Base-by-base conservation (phyloP, 2,797 vertebrate genomes). In the Myripristis murdjan region DNA sequence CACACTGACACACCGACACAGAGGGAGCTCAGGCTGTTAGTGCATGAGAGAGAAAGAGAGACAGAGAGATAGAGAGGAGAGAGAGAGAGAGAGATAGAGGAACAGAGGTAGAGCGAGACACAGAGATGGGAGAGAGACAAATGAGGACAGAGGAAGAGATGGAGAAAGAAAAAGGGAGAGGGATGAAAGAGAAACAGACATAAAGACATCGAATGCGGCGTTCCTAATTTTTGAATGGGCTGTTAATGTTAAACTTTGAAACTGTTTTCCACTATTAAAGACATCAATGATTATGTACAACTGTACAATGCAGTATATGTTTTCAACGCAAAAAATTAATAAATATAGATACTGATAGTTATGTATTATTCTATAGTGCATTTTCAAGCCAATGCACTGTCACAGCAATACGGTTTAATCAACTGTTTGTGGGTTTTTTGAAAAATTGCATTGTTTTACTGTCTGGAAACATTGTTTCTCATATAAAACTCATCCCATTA, bases 1-100 rank as follows among this genome's bases (percentile, higher is more conserved):
- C 76, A 55, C 79, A 51, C 83, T 86, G 83, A 82, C 75, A 78
- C 81, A 75, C 61, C 52, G 76, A 89, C 84, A 85, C 76, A 72
- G 62, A 69, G 85, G 70, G 76, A 79, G 86, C 79, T 81, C 83
- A 73, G 85, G 78, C 79, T 87, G 83, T 83, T 87, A 78, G 78
- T 65, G 54, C 70, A 48, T 39, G 8, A 64, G 75, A 70, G 79
- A 56, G 79, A 59, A 43, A 64, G n/a, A 63, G 35, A 43, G 53
- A 58, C 37, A 35, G 8, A 56, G 58, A 61, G 15, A 23, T 35
- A 23, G 73, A 58, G 55, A 24, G 20, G 52, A 69, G 69, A 60
- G 83, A 12, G 51, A 84, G 78, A 64, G 56, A 24, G 55, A 75
- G 18, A 48, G 28, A 62, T 26, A 49, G 44, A 63, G 24, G 37